Conservation (phyloP, 2,113 vertebrate species). For the Ginglymostoma cirratum region DNA sequence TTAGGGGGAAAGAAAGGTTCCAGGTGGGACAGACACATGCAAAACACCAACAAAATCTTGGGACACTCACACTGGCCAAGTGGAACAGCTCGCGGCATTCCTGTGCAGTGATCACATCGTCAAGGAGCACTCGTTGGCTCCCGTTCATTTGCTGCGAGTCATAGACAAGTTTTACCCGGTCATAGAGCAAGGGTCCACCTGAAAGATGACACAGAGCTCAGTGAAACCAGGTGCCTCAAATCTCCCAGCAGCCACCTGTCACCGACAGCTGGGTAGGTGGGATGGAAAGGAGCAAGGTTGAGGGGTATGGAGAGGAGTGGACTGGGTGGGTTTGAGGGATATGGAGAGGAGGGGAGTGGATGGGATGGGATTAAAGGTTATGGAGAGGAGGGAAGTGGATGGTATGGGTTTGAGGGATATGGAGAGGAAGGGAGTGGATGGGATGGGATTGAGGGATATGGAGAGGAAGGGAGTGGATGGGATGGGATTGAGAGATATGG, state of each 20-base stretch:
- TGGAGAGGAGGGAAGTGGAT: no score
- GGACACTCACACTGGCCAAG: constrained; percentile 74
- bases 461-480: no score
- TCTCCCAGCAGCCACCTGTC: no score
- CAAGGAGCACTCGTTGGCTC: constrained; percentile 81
- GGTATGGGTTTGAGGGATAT: no score
- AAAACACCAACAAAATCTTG: constrained; percentile 26
- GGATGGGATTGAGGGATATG: background rate
- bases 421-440: no score
- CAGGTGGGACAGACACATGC: background rate
- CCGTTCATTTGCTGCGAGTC: constrained; percentile 82
- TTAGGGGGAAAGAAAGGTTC: background rate
- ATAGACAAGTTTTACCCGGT: constrained; percentile 67
- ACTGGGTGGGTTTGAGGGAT: background rate
- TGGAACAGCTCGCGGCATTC: constrained; percentile 76
- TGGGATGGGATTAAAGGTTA: no score
- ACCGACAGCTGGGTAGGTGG: no score
- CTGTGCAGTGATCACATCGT: constrained; percentile 74
- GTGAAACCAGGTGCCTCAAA: background rate
- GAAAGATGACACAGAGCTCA: constrained; percentile 34
- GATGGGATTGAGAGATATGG: background rate
- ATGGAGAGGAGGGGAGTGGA: background rate
- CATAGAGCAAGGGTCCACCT: constrained; percentile 82
- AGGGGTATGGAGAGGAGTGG: background rate
- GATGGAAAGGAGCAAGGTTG: background rate